Base-by-base conservation (phyloP, 2,888 invertebrate genomes). In the Clistopyga incitator region DNA sequence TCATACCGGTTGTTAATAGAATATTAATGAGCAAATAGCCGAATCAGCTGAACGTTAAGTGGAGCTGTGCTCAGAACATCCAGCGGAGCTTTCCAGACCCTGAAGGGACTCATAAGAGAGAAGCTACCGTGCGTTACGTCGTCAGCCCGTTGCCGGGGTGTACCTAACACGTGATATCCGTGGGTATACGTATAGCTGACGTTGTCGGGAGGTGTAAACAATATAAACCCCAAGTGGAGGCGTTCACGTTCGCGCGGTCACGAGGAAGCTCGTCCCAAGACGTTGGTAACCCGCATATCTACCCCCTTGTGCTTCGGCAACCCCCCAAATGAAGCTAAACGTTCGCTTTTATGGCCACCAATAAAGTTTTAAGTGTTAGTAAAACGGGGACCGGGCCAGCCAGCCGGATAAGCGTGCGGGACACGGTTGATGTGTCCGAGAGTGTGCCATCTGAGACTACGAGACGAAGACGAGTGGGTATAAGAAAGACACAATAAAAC, bases 341-440 rank as follows among this genome's bases (percentile, higher is more conserved):
- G 91, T 88, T 90, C 87, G 88, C 88, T 90, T 93, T 93, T 93
- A 93, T 88, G 91, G 87, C 89, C 88, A 89, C 88, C 93, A 92
- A 93, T 93, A 93, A 93, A 93, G 89, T 92, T 93, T 93, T 92
- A 93, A 93, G 93, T 92, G 93, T 92, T 91, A 90, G 91, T 92
- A 90, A 93, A 93, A 93, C 91, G 90, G 86, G 74, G 84, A 76
- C 70, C 77, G 68, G 78, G 61, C 23, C 78, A 75, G 61, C 59
- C 38, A 59, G 77, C 47, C 52, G 61, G 68, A 29, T 75, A 79
- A 75, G 80, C 86, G 81, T 80, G 86, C 76, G 86, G 72, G 74
- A 82, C 84, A 59, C 81, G 72, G 71, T 79, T 82, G 70, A 80
- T 80, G 78, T 71, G 79, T 72, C 83, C 77, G 78, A 82, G 78